phyloP scores from a whole-genome alignment of 2,113 vertebrate genomes.

The Thomomys bottae region DNA sequence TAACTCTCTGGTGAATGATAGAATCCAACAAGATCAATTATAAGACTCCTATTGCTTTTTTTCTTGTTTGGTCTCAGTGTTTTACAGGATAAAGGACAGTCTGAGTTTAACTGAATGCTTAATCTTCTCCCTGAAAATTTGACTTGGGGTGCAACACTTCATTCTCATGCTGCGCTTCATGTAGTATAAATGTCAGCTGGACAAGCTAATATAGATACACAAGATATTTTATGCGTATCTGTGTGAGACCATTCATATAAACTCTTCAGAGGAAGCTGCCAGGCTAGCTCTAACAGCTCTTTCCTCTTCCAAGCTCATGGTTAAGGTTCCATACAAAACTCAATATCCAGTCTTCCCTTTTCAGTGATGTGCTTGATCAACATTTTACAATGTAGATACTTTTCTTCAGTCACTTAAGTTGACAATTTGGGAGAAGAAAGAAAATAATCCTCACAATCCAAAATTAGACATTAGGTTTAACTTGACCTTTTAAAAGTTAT shows the following conservation, averaged over 20 bases:
- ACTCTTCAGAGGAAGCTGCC: background rate
- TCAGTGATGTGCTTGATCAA: background rate
- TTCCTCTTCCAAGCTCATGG: background rate
- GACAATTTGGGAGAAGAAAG: slow-evolving; percentile 34
- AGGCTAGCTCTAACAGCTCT: background rate
- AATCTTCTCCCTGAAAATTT: slow-evolving; percentile 45
- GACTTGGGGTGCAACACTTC: slow-evolving; percentile 34
- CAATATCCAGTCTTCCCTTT: background rate
- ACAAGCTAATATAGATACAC: slow-evolving; percentile 26
- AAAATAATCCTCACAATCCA: background rate
- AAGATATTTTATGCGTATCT: background rate
- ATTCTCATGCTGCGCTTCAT: background rate
- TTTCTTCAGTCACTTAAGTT: background rate
- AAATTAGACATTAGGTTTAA: background rate
- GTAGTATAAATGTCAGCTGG: slow-evolving; percentile 34
- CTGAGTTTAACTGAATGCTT: slow-evolving; percentile 52
- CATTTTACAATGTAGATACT: background rate
- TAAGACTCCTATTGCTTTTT: slow-evolving; percentile 53
- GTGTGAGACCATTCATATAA: background rate
- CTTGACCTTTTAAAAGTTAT: background rate
- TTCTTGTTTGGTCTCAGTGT: slow-evolving; percentile 28
- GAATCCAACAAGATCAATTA: slow-evolving; percentile 60
- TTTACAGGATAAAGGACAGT: slow-evolving; percentile 32
- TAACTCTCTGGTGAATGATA: slow-evolving; percentile 73
- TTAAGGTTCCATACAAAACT: background rate